Evolutionary conservation across 2,113 vertebrate species (phyloP), one percentile per base, ranked within the genome.

Genomic region (Halcyon senegalensis): DNA sequence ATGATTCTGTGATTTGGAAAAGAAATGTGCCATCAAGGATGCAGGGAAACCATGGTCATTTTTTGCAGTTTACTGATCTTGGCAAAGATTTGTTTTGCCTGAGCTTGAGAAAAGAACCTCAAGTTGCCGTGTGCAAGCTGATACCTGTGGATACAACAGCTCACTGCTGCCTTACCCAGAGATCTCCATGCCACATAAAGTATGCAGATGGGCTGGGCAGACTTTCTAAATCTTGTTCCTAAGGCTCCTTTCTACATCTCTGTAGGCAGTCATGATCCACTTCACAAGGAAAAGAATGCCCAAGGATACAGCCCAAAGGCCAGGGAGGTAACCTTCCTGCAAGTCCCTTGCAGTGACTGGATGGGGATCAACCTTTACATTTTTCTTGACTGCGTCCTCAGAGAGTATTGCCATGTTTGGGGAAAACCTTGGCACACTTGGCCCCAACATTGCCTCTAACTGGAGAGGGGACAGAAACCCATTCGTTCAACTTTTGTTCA

Each of bases 31-130:
- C 17, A 30, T 33, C 27, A 73, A 48, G 37, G 16, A 84, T 14
- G 9, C 9, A 67, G 24, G 13, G 13, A 75, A 85, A 73, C 7
- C 64, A 56, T 0, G 0, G 37, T 37, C 14, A n/a, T 69, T 76
- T 76, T 88, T 74, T 90, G 70, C 30, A 75, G 63, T 92, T 92
- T 75, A 76, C 48, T 48, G 25, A 59, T 62, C 24, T 55, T 64
- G 30, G 15, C 56, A 77, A 80, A 70, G 46, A 76, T 84, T 19
- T 90, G 7, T 84, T 87, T 79, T 75, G 16, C 51, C 56, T 72
- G 51, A 46, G 43, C n/a, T 83, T 90, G 53, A 88, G 70, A 73
- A 44, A 8, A 28, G 79, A 74, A 82, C 37, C 17, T 74, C 37
- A 72, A 35, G 13, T 68, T 86, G 12, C 59, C 64, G 39, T 7